Evolutionary conservation across 2,888 invertebrate genomes (phyloP).

Genomic region (Pegoplata infirma): DNA sequence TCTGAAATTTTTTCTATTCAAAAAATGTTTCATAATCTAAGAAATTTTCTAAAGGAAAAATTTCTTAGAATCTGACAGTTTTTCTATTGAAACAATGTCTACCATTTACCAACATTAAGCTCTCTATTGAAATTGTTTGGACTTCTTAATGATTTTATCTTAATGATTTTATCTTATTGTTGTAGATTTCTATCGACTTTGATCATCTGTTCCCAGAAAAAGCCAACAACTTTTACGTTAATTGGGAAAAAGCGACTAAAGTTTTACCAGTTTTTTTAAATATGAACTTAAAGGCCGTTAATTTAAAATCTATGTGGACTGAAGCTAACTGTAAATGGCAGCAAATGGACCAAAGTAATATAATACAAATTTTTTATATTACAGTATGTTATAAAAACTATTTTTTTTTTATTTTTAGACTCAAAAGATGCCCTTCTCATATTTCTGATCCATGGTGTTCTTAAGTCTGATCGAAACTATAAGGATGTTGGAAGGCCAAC

Average conservation of each 20-base stretch:
- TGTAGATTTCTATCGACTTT: slow-evolving; percentile 4
- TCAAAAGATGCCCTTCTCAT: slow-evolving; percentile 12
- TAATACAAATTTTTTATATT: too few species aligned
- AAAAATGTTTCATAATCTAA: too few species aligned
- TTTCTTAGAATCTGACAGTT: too few species aligned
- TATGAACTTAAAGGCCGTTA: slow-evolving; percentile 1
- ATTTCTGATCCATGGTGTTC: background rate
- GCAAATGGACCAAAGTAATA: background rate
- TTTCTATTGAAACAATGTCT: too few species aligned
- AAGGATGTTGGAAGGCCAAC: too few species aligned
- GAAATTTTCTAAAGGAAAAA: too few species aligned
- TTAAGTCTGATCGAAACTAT: too few species aligned
- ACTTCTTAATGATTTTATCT: too few species aligned
- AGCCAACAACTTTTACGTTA: background rate
- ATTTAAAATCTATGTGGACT: background rate
- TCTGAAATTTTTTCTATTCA: too few species aligned
- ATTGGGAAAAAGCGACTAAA: background rate
- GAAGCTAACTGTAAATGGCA: background rate
- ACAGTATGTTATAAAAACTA: background rate
- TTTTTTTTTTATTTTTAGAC: slow-evolving; percentile 2
- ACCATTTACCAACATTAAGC: too few species aligned
- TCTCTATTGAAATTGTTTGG: too few species aligned
- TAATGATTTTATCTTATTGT: background rate
- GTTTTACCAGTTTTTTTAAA: background rate
- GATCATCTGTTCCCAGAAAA: background rate